Conservation (phyloP, 2,797 vertebrate species). For the Pipistrellus pipistrellus region DNA sequence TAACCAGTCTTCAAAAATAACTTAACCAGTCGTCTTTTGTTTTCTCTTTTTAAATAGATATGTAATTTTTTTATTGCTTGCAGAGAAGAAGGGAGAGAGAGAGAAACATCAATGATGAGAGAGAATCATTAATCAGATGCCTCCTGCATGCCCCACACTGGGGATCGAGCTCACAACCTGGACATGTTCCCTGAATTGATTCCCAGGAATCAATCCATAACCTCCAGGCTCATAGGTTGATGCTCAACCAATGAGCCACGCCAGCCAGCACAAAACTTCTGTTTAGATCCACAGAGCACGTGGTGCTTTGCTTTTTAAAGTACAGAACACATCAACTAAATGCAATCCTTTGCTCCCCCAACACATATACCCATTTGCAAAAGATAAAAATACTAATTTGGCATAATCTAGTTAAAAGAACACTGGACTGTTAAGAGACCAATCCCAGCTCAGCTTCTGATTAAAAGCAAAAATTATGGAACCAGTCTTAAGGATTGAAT, state of each 20-base stretch:
- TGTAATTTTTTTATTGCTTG: too few species aligned
- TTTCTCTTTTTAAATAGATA: too few species aligned
- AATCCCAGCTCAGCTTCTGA: neutral
- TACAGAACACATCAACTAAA: slow-evolving; percentile 39
- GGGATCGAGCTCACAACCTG: too few species aligned
- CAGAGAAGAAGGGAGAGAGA: too few species aligned
- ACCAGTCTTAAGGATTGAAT: neutral
- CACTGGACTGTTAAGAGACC: neutral
- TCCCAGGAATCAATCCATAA: too few species aligned
- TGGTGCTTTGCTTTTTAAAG: slow-evolving; percentile 26
- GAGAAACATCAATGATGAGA: too few species aligned
- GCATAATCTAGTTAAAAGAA: neutral
- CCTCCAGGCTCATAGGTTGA: too few species aligned
- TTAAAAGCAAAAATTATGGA: neutral
- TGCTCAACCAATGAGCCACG: too few species aligned
- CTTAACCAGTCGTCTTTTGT: neutral
- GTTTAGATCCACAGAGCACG: neutral
- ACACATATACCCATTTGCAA: neutral
- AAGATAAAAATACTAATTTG: neutral
- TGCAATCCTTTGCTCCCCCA: neutral
- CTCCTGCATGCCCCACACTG: too few species aligned
- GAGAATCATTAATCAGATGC: too few species aligned
- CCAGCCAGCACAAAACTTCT: neutral
- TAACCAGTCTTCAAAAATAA: slow-evolving; percentile 48
- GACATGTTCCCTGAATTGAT: too few species aligned